These are phyloP conservation scores for Moxostoma hubbsi DNA, from an alignment of 2,797 vertebrate species.

Conservation along the genomic window DNA sequence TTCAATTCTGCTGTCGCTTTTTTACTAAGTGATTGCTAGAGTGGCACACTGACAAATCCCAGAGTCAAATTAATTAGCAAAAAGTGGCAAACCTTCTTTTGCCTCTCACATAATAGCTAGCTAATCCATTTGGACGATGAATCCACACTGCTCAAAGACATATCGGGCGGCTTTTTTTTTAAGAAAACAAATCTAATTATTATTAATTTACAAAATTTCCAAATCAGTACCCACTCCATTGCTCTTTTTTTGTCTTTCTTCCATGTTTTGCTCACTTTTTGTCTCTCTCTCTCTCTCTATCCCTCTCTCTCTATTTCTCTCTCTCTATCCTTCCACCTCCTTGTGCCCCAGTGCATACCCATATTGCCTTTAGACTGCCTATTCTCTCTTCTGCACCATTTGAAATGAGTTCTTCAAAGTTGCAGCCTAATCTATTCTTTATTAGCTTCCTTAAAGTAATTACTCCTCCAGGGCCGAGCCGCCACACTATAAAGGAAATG, in stretches of 20 bases:
- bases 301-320: background rate
- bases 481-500: slow-evolving; percentile 65
- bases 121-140: slow-evolving; percentile 58
- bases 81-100: slow-evolving; percentile 36
- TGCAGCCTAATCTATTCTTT: slow-evolving; percentile 75
- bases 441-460: slow-evolving; percentile 75
- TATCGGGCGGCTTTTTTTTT: slow-evolving; percentile 9
- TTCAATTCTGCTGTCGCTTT: background rate
- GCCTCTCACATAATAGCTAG: slow-evolving; percentile 32
- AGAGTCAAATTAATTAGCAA: slow-evolving; percentile 53
- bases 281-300: background rate
- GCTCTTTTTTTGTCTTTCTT: slow-evolving; percentile 7
- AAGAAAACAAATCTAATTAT: slow-evolving; percentile 44
- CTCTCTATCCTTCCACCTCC: slow-evolving; percentile 19
- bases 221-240: slow-evolving; percentile 42
- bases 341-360: slow-evolving; percentile 61
- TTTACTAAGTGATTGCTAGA: slow-evolving; percentile 32
- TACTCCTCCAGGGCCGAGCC: slow-evolving; percentile 68
- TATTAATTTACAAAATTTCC: slow-evolving; percentile 38
- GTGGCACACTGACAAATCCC: background rate
- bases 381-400: slow-evolving; percentile 65
- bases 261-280: background rate
- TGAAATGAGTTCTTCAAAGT: slow-evolving; percentile 74
- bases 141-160: slow-evolving; percentile 39
- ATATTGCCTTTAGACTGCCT: slow-evolving; percentile 68